Evolutionary conservation across 2,797 vertebrate genomes (phyloP).

Genomic region (Lacerta bilineata): DNA sequence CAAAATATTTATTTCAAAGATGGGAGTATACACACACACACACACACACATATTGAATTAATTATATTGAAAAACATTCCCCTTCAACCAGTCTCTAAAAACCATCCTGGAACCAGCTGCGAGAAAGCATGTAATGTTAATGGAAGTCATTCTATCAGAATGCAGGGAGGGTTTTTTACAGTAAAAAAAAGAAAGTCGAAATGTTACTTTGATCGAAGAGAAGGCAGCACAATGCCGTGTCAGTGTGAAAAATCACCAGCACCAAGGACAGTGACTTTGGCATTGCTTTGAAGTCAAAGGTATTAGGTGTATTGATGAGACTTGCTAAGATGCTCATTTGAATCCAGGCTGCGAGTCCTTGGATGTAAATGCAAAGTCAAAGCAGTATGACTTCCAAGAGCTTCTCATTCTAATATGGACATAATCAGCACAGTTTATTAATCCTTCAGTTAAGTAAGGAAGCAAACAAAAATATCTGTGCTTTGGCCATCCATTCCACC

Average conservation of each 20-base stretch:
- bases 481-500: neutral
- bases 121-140: slow-evolving; percentile 28
- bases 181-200: slow-evolving; percentile 27
- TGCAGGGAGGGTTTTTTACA: slow-evolving; percentile 20
- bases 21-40: neutral
- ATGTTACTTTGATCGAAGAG: slow-evolving; percentile 33
- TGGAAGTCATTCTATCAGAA: slow-evolving; percentile 53
- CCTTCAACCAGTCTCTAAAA: slow-evolving; percentile 6
- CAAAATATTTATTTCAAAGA: neutral
- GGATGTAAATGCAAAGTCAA: slow-evolving; percentile 60
- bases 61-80: slow-evolving; percentile 48
- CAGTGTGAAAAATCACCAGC: slow-evolving; percentile 56
- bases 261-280: slow-evolving; percentile 59
- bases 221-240: neutral
- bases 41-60: neutral
- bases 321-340: slow-evolving; percentile 50
- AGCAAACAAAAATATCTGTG: neutral
- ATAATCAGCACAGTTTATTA: slow-evolving; percentile 45
- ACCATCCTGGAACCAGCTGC: slow-evolving; percentile 8
- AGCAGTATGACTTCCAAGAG: slow-evolving; percentile 45
- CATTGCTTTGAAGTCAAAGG: slow-evolving; percentile 2
- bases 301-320: slow-evolving; percentile 46
- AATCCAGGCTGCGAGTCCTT: slow-evolving; percentile 58
- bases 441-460: slow-evolving; percentile 45
- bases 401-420: slow-evolving; percentile 48